Conservation (phyloP, 2,888 invertebrate genomes). For the Stomorhina lunata region DNA sequence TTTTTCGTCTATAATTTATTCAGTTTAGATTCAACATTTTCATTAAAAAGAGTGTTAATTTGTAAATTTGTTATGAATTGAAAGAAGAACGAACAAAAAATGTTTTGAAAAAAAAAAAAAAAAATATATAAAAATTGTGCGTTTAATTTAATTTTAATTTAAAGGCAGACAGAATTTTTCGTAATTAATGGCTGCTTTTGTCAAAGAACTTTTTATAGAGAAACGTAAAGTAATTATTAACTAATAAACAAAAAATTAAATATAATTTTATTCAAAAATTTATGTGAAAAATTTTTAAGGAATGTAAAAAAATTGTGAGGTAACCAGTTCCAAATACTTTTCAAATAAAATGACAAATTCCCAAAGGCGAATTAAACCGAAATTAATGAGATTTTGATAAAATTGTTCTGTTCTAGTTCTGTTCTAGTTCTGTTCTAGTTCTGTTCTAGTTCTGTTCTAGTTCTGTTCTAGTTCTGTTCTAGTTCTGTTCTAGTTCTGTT, state of each 20-base stretch:
- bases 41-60: constrained; percentile 49
- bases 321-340: no score
- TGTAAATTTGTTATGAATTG: constrained; percentile 3
- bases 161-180: constrained; percentile 9
- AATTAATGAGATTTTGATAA: no score
- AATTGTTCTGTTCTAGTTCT: no score
- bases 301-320: no score
- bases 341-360: no score
- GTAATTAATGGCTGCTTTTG: constrained; percentile 57
- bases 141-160: neutral
- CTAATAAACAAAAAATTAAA: neutral
- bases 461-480: no score
- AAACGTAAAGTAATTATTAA: constrained; percentile 60
- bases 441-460: no score
- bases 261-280: neutral
- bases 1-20: constrained; percentile 44
- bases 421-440: no score
- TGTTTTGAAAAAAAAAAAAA: constrained; percentile 9
- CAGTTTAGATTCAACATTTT: constrained; percentile 43
- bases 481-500: no score
- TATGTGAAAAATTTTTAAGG: constrained; percentile 3
- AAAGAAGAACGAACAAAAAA: neutral
- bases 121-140: constrained; percentile 34
- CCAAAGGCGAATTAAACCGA: no score
- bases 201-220: constrained; percentile 56